Conservation (phyloP, 2,113 vertebrate genomes). For the Mionectes macconnelli region DNA sequence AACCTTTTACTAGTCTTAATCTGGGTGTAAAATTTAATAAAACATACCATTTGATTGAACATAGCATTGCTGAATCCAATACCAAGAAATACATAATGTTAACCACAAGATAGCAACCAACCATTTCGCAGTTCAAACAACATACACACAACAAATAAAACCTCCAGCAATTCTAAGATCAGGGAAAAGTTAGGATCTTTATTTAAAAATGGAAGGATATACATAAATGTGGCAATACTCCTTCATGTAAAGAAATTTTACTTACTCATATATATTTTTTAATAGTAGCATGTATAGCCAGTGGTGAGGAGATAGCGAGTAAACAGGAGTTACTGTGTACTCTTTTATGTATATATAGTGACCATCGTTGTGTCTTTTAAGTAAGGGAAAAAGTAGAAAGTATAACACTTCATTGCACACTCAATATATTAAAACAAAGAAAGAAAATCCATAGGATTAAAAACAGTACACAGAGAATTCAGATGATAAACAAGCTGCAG, state of each 20-base stretch:
- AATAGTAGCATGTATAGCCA: neutral
- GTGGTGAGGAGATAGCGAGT: neutral
- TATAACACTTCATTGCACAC: neutral
- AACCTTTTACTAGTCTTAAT: neutral
- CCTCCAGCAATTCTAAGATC: neutral
- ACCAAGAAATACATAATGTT: neutral
- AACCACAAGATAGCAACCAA: neutral
- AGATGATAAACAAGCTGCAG: neutral
- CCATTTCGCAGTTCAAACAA: neutral
- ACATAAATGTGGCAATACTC: neutral
- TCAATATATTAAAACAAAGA: neutral
- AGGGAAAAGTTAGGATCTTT: neutral
- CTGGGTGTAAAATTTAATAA: neutral
- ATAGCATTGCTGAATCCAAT: neutral
- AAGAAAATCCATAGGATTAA: neutral
- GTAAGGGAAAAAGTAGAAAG: neutral
- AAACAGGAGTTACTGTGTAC: neutral
- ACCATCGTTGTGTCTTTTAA: neutral
- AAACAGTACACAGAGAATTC: neutral
- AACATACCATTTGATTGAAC: neutral
- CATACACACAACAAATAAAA: neutral
- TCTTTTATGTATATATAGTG: neutral
- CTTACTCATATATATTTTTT: neutral
- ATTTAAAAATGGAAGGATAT: neutral
- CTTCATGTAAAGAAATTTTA: neutral